A percentile compares a stretch with the other conserved stretches of the same genome.
Evolutionary conservation across 2,888 invertebrate species (phyloP).

Genomic region (Trichogramma evanescens): DNA sequence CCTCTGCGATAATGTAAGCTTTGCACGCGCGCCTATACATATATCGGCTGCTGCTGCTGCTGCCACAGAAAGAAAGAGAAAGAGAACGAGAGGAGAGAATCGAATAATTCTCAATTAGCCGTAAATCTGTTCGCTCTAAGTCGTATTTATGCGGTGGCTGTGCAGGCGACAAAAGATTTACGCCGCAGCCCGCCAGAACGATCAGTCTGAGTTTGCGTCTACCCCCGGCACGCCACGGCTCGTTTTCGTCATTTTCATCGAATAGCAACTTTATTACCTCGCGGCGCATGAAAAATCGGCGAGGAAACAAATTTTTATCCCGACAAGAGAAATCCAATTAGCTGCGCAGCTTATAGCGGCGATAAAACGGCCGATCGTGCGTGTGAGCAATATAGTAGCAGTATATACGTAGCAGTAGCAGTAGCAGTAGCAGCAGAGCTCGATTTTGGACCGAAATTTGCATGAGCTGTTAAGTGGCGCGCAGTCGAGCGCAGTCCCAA

Average conservation of each 20-base stretch:
- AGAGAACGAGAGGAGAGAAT: slow-evolving; percentile 1
- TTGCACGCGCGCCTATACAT: too few relatives aligned
- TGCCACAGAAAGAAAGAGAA: slow-evolving; percentile 6
- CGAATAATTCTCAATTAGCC: slow-evolving; percentile 47
- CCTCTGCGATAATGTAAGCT: too few relatives aligned
- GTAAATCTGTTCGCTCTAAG: slow-evolving; percentile 38
- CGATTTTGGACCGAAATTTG: slow-evolving; percentile 3
- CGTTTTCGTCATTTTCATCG: too few relatives aligned
- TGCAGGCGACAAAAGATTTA: slow-evolving; percentile 36
- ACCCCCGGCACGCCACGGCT: slow-evolving; percentile 2
- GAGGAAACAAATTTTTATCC: too few relatives aligned
- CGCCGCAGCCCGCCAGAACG: slow-evolving; percentile 27
- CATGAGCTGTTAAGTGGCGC: slow-evolving; percentile 17
- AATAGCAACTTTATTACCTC: too few relatives aligned
- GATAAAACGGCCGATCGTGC: too few relatives aligned
- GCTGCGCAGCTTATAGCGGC: too few relatives aligned
- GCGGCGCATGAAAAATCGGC: too few relatives aligned
- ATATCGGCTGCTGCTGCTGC: slow-evolving; percentile 1
- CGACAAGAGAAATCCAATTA: too few relatives aligned
- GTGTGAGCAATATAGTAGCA: too few relatives aligned
- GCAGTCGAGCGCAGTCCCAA: neutral
- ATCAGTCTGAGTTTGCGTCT: slow-evolving; percentile 44
- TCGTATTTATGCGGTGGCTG: slow-evolving; percentile 43
- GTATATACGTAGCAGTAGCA: too few relatives aligned
- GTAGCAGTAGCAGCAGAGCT: too few relatives aligned